A percentile compares a stretch with the other conserved stretches of the same genome.
These are phyloP conservation scores for Heliangelus exortis DNA, from an alignment of 2,797 vertebrate genomes.

Conservation along the genomic window DNA sequence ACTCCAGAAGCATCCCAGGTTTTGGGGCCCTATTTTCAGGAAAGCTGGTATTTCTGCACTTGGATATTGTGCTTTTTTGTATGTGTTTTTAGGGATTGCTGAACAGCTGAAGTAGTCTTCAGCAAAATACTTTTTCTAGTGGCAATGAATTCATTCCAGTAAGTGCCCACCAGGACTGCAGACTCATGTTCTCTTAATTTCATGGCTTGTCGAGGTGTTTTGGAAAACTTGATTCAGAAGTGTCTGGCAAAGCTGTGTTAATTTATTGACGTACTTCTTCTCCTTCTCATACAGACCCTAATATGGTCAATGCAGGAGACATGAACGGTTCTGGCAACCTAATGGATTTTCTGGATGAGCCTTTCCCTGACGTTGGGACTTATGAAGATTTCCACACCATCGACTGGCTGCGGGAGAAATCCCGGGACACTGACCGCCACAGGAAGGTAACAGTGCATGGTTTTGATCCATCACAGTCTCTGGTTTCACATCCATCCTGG, in stretches of 20 bases:
- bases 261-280: neutral
- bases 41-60: neutral
- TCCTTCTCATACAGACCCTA: conserved; percentile 67
- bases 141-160: neutral
- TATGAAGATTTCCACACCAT: conserved; percentile 99
- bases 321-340: conserved; percentile 92
- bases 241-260: neutral
- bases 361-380: conserved; percentile 93
- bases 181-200: neutral
- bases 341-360: conserved; percentile 97
- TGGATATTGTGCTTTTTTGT: neutral
- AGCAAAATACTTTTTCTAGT: neutral
- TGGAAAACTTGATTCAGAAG: neutral
- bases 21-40: neutral
- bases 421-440: conserved; percentile 94
- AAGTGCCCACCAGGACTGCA: neutral
- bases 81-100: neutral
- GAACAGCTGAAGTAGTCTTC: neutral
- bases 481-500: neutral
- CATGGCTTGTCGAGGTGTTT: neutral
- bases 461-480: fast-evolving
- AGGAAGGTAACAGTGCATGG: conserved; percentile 83
- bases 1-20: neutral
- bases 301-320: conserved; percentile 87
- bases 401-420: conserved; percentile 97